Base-by-base conservation (phyloP, 2,888 invertebrate genomes). In the Corbicula japonica region DNA sequence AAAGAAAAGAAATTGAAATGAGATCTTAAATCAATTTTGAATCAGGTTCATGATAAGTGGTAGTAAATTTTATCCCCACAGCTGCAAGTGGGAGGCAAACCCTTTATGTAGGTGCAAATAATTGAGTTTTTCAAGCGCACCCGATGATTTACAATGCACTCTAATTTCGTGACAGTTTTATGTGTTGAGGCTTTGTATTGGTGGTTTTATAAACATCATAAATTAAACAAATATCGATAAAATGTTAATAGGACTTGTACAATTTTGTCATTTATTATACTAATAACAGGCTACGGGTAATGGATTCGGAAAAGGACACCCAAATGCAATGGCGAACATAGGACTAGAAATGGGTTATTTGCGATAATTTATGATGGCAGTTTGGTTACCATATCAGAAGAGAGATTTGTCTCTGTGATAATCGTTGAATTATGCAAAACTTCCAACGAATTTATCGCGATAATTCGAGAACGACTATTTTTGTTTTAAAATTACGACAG, bases 221-320 rank as follows among this genome's bases (percentile, higher is more conserved):
- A 83, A 83, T 83, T 79, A 74, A 78, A 50, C 71, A 61, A 70
- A 76, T 80, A 83, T 83, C 76, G 76, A 83, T 83, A 79, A 83
- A 80, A 79, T 76, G 83, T 74, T 83, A 80, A 80, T 83, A 77
- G 71, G 62, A 32, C 76, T 83, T 80, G 79, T 80, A 83, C 74
- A 68, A 58, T 61, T 65, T 72, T 83, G 83, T 83, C 83, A 77
- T 83, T 83, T 83, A 83, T 83, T 79, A 83, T 76, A 74, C 76
- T 83, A 83, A 83, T 79, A 76, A 76, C 66, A 68, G 52, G 83
- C 61, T 74, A 60, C 28, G 76, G 74, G 62, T 44, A 75, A 68
- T 69, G 72, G 46, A 58, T 54, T 66, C 28, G 26, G 66, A 63
- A 63, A 50, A 23, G 66, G 28, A 66, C 66, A 66, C 66, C 66